Evolutionary conservation across 1,140 invertebrate species (phyloP).

Genomic region (Pissodes strobi): DNA sequence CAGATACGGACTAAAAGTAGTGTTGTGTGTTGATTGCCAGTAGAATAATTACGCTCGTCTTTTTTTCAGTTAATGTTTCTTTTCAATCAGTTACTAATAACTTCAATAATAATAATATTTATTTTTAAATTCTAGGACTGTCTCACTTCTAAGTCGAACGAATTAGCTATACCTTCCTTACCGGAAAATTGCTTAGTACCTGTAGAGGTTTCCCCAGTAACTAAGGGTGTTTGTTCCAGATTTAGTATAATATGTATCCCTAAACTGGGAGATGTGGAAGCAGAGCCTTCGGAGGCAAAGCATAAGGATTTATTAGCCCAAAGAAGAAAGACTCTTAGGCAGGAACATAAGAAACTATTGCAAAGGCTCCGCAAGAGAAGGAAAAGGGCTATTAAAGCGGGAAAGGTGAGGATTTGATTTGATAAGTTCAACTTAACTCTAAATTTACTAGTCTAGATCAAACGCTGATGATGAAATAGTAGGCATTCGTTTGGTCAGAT

Average conservation of each 20-base stretch:
- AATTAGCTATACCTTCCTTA: conserved; percentile 14
- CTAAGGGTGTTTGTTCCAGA: conserved; percentile 58
- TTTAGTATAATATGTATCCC: conserved; percentile 72
- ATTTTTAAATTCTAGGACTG: conserved; percentile 22
- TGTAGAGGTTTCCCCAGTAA: conserved; percentile 58
- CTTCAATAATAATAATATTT: too few species aligned
- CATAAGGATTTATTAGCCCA: conserved; percentile 64
- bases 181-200: conserved; percentile 59
- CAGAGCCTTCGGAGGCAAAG: conserved; percentile 61
- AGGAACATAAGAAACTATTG: conserved; percentile 63
- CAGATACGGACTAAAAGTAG: too few species aligned
- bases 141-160: conserved; percentile 24
- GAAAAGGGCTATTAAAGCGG: conserved; percentile 58
- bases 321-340: conserved; percentile 61
- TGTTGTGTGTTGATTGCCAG: too few species aligned
- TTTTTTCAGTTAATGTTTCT: too few species aligned
- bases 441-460: too few species aligned
- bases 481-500: too few species aligned
- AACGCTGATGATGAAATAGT: too few species aligned
- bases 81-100: too few species aligned
- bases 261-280: conserved; percentile 61
- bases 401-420: conserved; percentile 37
- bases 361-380: conserved; percentile 64
- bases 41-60: too few species aligned
- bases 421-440: too few species aligned